Base-by-base conservation (phyloP, 2,888 invertebrate genomes). In the Tenthredo mesomela region DNA sequence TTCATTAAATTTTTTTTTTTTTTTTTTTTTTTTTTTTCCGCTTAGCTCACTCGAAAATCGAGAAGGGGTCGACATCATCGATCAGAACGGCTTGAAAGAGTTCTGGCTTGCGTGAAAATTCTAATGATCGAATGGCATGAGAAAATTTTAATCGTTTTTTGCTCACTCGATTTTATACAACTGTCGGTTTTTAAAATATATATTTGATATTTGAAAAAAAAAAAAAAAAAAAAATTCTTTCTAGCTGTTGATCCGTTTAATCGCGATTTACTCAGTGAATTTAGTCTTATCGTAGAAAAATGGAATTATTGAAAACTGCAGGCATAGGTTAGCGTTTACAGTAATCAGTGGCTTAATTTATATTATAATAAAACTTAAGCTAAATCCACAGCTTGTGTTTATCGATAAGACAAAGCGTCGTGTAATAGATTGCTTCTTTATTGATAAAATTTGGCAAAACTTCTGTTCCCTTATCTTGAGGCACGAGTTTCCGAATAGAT, bases 81-180 rank as follows among this genome's bases (percentile, higher is more conserved):
- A 93, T 93, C 93, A 92, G 90, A 86, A 87, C 86, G 85, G 86
- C 89, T 88, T 90, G 89, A 91, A 93, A 92, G 92, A 92, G 92
- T 92, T 90, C 89, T 80, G 80, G 80, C 80, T 80, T 90, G 89
- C 92, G 91, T 92, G 91, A 91, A 92, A 92, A 91, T 92, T 88
- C 89, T 92, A 92, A 93, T 92, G 92, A 92, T 92, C 90, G 92
- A 92, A 87, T 88, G 89, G 88, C 90, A 91, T 91, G 92, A 91
- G 92, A 92, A 92, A 86, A 85, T 88, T 91, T 92, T 92, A 92
- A 92, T 92, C 92, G 92, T 92, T 89, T 88, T 88, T 87, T 43
- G 0, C n/a, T 9, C n/a, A 21, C 1, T 43, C 40, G 71, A 73
- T 40, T 43, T 73, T 25, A n/a, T n/a, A n/a, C n/a, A 43, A 67